Conservation (phyloP, 2,797 vertebrate genomes). For the Babyrousa celebensis region DNA sequence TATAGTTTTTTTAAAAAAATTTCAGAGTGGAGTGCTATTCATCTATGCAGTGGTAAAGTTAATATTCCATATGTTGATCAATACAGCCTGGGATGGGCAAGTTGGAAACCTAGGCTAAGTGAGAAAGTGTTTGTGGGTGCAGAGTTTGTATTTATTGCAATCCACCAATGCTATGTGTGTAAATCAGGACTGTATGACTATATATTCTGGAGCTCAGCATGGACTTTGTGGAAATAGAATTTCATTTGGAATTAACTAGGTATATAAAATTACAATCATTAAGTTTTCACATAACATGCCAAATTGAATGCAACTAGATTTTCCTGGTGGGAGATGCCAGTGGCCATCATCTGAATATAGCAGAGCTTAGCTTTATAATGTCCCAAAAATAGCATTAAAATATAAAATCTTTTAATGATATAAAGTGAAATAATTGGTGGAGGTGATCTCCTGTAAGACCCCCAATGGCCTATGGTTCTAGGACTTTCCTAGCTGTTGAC, state of each 20-base stretch:
- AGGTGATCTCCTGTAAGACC: not conserved
- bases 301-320: conserved; percentile 65
- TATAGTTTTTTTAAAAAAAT: not conserved
- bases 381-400: conserved; percentile 41
- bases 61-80: not conserved
- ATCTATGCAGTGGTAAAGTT: not conserved
- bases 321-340: not conserved
- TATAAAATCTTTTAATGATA: not conserved
- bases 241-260: conserved; percentile 77
- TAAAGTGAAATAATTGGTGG: not conserved
- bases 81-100: not conserved
- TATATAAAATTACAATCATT: conserved; percentile 65
- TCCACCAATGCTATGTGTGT: not conserved
- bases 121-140: not conserved
- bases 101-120: not conserved
- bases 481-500: not conserved
- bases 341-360: conserved; percentile 53
- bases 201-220: not conserved
- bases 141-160: not conserved
- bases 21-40: not conserved
- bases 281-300: conserved; percentile 46
- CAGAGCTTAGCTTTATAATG: conserved; percentile 42
- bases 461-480: not conserved
- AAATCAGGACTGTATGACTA: conserved; percentile 27
- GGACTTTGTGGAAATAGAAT: conserved; percentile 61